Base-by-base conservation (phyloP, 2,888 invertebrate species). In the Drosophila meridionalis region DNA sequence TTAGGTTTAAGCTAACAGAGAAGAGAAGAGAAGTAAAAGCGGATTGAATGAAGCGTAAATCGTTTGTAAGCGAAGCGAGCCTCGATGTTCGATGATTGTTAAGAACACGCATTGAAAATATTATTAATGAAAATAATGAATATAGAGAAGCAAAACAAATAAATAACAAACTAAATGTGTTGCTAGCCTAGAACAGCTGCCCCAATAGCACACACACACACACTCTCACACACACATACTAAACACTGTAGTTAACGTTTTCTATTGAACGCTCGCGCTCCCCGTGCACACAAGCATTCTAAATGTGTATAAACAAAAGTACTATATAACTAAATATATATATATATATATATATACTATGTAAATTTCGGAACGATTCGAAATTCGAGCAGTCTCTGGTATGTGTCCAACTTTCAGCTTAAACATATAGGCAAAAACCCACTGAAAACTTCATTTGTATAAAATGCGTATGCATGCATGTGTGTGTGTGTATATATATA, bases 11-110 rank as follows among this genome's bases (percentile, higher is more conserved):
- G 80, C 6, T 38, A 12, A 80, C 69, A 47, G n/a, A 72, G 48
- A 71, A 73, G 70, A 65, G 69, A 70, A 72, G 48, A 75, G 72
- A 72, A 64, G 69, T 73, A 74, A 69, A 73, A 82, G 72, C 67
- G 73, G 80, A 81, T 77, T 86, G 82, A 86, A 87, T 89, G 87
- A 85, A 85, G 73, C 68, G 65, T 68, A 78, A 72, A 74, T 64
- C 72, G 81, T 79, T 81, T 74, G 71, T 74, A 81, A 74, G 80
- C 73, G 82, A 87, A 89, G 73, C 59, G 57, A 83, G 66, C 61
- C 76, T 26, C 70, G 76, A 73, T 65, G 82, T 78, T 82, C 47
- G 70, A 82, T 69, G 80, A 76, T 87, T 87, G 81, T 86, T 85
- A 57, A 73, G 64, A 69, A 77, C 66, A 66, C 58, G 66, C 70